Percentiles rank a stretch among this genome's conserved stretches.
Evolutionary conservation across 1,140 invertebrate genomes (phyloP).

Genomic region (Coelopa frigida): DNA sequence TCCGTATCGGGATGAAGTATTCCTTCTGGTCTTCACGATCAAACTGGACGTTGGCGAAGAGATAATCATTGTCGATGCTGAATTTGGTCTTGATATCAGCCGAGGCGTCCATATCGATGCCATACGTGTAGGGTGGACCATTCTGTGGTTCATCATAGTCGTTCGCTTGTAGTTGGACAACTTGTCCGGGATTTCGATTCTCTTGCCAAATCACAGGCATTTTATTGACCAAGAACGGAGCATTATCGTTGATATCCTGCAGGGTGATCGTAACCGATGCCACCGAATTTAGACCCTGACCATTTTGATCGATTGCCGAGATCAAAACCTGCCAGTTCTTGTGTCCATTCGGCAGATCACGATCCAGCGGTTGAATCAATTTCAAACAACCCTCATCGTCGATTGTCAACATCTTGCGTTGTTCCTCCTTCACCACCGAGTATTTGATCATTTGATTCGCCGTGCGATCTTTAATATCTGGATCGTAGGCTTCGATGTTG

Average conservation of each 20-base stretch:
- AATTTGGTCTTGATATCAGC: slow-evolving; percentile 66
- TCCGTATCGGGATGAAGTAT: slow-evolving; percentile 80
- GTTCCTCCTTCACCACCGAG: slow-evolving; percentile 61
- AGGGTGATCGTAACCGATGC: slow-evolving; percentile 69
- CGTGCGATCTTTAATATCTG: slow-evolving; percentile 67
- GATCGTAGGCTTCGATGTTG: slow-evolving; percentile 69
- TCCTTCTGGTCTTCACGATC: slow-evolving; percentile 84
- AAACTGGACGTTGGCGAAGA: slow-evolving; percentile 63
- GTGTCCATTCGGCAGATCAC: slow-evolving; percentile 77
- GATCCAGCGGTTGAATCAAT: slow-evolving; percentile 71
- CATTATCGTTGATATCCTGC: slow-evolving; percentile 84
- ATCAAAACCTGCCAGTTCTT: slow-evolving; percentile 78
- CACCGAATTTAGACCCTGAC: slow-evolving; percentile 55
- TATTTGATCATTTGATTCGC: slow-evolving; percentile 72
- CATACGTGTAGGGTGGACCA: slow-evolving; percentile 72
- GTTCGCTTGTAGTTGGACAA: slow-evolving; percentile 64
- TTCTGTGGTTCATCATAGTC: slow-evolving; percentile 74
- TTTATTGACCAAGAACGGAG: slow-evolving; percentile 72
- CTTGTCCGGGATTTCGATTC: slow-evolving; percentile 60
- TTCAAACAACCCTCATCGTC: slow-evolving; percentile 66
- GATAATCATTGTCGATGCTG: slow-evolving; percentile 49
- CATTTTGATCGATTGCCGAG: slow-evolving; percentile 73
- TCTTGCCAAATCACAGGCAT: slow-evolving; percentile 76
- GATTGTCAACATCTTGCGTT: slow-evolving; percentile 61
- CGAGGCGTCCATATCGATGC: slow-evolving; percentile 59